phyloP scores from a whole-genome alignment of 2,888 invertebrate species.

The Campoplex capitator region DNA sequence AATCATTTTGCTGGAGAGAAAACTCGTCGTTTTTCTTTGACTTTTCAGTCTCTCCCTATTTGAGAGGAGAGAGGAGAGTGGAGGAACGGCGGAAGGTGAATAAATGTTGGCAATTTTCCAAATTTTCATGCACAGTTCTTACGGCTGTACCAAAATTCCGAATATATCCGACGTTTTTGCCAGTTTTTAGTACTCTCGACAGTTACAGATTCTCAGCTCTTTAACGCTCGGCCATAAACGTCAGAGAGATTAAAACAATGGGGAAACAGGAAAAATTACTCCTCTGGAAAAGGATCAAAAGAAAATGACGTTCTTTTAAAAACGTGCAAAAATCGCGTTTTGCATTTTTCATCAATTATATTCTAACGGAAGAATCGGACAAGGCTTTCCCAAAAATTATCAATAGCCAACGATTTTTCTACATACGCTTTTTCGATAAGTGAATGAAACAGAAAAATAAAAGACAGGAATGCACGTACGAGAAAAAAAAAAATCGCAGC shows the following conservation, averaged over 20 bases:
- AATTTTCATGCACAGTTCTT: conserved; percentile 26
- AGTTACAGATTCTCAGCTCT: conserved; percentile 25
- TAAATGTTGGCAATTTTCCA: conserved; percentile 49
- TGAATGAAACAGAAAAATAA: background rate
- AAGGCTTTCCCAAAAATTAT: conserved; percentile 15
- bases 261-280: background rate
- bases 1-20: conserved; percentile 56
- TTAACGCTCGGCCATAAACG: conserved; percentile 7
- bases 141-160: background rate
- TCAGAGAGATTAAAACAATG: background rate
- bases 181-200: conserved; percentile 11
- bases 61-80: background rate
- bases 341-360: background rate
- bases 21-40: conserved; percentile 35
- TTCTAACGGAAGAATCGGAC: background rate
- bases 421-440: too few relatives aligned
- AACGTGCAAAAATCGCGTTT: background rate
- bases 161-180: conserved; percentile 16
- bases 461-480: background rate
- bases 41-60: background rate
- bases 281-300: background rate
- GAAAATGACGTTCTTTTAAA: background rate
- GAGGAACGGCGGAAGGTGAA: background rate
- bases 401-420: background rate
- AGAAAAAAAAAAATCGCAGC: background rate